phyloP scores from a whole-genome alignment of 1,140 invertebrate species.

The Listronotus bonariensis region DNA sequence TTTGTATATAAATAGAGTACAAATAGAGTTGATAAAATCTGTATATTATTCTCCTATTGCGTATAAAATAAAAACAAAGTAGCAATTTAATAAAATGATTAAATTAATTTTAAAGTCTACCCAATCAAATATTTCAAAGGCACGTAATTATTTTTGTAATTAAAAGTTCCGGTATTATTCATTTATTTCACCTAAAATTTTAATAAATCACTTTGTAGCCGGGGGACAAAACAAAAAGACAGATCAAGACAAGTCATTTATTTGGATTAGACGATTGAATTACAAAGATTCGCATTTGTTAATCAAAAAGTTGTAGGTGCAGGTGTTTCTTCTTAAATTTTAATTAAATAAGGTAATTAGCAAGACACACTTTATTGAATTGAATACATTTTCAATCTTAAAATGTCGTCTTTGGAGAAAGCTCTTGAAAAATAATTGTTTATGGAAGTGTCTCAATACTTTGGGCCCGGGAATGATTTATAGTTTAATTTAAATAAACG shows the following conservation, averaged over 20 bases:
- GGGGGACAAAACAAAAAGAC: constrained; percentile 7
- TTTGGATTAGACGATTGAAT: constrained; percentile 33
- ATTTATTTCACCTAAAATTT: constrained; percentile 8
- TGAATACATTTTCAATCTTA: constrained; percentile 15
- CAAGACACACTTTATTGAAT: constrained; percentile 20
- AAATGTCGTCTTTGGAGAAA: no score
- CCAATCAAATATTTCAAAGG: no score
- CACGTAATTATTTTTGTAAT: neutral
- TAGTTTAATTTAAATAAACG: no score
- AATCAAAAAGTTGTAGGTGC: constrained; percentile 34
- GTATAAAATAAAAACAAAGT: no score
- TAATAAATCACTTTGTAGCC: constrained; percentile 17
- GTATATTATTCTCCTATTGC: no score
- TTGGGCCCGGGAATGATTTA: no score
- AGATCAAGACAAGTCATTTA: constrained; percentile 25
- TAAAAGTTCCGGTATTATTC: neutral
- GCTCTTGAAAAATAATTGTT: no score
- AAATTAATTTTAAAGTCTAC: no score
- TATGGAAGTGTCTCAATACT: no score
- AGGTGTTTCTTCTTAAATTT: constrained; percentile 21
- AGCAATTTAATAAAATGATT: no score
- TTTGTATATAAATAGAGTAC: no score
- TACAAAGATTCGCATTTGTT: constrained; percentile 34
- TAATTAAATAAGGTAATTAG: constrained; percentile 29
- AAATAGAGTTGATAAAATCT: no score